Evolutionary conservation across 2,113 vertebrate genomes (phyloP), one percentile per base, ranked within the genome.

Genomic region (Eidolon helvum): DNA sequence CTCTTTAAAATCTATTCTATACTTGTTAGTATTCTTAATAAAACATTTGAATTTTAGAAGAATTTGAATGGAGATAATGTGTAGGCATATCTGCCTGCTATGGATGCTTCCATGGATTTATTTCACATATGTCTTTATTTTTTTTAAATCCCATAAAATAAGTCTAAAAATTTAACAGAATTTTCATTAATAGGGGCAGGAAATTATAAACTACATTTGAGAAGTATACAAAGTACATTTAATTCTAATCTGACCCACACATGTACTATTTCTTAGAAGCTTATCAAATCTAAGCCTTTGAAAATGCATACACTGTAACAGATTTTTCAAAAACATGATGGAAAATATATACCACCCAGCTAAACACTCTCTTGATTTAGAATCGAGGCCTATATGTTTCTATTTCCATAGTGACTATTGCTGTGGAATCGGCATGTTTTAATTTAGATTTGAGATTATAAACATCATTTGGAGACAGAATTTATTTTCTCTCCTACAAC

Each of bases 341-440:
- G 95, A 97, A 98, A 98, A 97, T 97, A 98, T 97, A 98, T 97
- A 97, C 97, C 98, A 97, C 94, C 96, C 97, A 97, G 93, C 98
- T 98, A 98, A 98, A 98, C 97, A 98, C 96, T 72, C 92, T 97
- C 98, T 97, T 85, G 97, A 98, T 98, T 98, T 98, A 98, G 98
- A 98, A 98, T 97, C 66, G 91, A 98, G 98, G 97, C 97, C 98
- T 98, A 98, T 98, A 98, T 98, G 97, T 97, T 98, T 98, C 98
- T 98, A 98, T 98, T 98, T 98, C 97, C 97, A 98, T 98, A 98
- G 98, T 97, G 98, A 98, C 97, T 98, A 98, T 90, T 97, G 97
- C 97, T 97, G 98, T 97, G 97, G 97, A 97, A 98, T 97, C 97
- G 97, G 97, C 97, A 98, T 97, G 97, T 97, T 98, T 97, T 97